Base-by-base conservation (phyloP, 2,797 vertebrate genomes). In the Brachymystax lenok region DNA sequence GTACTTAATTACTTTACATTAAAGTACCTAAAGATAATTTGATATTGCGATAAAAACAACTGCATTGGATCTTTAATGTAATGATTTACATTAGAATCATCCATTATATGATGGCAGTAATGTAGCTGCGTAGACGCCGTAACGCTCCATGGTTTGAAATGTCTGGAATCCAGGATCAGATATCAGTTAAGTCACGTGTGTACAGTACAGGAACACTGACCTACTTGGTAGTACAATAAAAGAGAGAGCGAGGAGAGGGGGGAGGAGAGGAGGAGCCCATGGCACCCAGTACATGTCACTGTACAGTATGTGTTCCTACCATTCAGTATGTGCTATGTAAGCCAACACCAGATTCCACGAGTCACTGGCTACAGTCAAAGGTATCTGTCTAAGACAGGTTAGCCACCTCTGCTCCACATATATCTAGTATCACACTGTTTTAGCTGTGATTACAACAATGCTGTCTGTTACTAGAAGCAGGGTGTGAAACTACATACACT, bases 121-220 rank as follows among this genome's bases (percentile, higher is more conserved):
- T 78, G 86, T 88, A 89, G 88, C 87, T 89, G 87, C 51, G 80
- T 0, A 61, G 82, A 35, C 54, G 51, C 81, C 79, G 74, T 71
- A 76, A 80, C 71, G 85, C 79, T 82, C 33, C 68, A 85, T 84
- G 85, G 90, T 88, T 88, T 84, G 79, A 73, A 84, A 89, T 84
- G 85, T 85, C 19, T 73, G 83, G 86, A 88, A 90, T 90, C 79
- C 84, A 63, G 80, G 76, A 83, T 76, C 80, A 59, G n/a, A 28
- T 35, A 21, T 76, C 61, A 10, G 74, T 74, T 12, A 5, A 79
- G 81, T 84, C 86, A 80, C 76, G 56, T 28, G 72, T 66, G n/a
- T 51, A 50, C 73, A n/a, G 28, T 5, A 17, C 71, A 67, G 67
- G 28, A 13, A 35, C 3, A 6, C 78, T 89, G 88, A 86, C 83